Conservation (phyloP, 1,140 invertebrate species). For the Pseudachorutes palmiensis region DNA sequence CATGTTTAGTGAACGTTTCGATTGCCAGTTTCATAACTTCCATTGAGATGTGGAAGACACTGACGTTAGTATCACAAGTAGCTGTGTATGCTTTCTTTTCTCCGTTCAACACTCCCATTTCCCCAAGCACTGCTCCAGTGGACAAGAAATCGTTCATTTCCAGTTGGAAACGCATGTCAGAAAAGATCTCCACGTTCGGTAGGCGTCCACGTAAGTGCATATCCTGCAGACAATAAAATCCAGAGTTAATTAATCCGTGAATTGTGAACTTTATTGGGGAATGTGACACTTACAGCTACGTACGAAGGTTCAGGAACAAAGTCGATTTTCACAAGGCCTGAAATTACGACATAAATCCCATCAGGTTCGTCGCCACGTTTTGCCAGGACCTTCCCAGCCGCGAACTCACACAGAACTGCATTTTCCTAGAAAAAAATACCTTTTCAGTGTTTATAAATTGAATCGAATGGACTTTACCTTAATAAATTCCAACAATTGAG, state of each 20-base stretch:
- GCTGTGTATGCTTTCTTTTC: slow-evolving; percentile 41
- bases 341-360: slow-evolving; percentile 45
- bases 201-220: slow-evolving; percentile 25
- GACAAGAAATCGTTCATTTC: slow-evolving; percentile 43
- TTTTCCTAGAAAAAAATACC: slow-evolving; percentile 20
- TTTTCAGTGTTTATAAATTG: background rate
- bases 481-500: slow-evolving; percentile 4
- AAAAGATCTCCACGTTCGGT: slow-evolving; percentile 34
- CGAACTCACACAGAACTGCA: slow-evolving; percentile 5
- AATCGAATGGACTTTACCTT: background rate
- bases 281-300: slow-evolving; percentile 19
- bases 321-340: slow-evolving; percentile 44
- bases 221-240: slow-evolving; percentile 10
- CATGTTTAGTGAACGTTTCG: slow-evolving; percentile 21
- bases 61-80: slow-evolving; percentile 45
- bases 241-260: background rate
- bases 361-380: slow-evolving; percentile 33
- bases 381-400: slow-evolving; percentile 38
- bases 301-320: slow-evolving; percentile 27
- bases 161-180: slow-evolving; percentile 29
- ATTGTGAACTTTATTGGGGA: background rate
- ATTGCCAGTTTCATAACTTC: slow-evolving; percentile 21
- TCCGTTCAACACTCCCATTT: slow-evolving; percentile 44
- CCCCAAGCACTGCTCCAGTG: slow-evolving; percentile 45
- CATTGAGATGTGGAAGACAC: slow-evolving; percentile 38